Conservation (phyloP, 1,140 invertebrate genomes). For the Camponotus pennsylvanicus region DNA sequence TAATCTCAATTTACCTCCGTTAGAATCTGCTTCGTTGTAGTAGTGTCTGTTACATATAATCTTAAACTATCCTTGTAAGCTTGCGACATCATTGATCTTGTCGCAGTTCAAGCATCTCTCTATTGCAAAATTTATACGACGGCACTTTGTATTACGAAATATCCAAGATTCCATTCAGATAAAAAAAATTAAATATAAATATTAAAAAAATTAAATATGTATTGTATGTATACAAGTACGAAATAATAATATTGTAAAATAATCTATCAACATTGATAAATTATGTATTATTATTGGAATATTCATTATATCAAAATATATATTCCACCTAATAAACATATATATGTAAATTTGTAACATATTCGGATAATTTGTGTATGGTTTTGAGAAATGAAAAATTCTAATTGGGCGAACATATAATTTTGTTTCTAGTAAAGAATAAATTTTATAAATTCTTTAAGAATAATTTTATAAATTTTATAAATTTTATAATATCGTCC, state of each 20-base stretch:
- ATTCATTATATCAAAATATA: slow-evolving; percentile 6
- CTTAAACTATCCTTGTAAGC: not conserved
- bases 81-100: slow-evolving; percentile 1
- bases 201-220: not conserved
- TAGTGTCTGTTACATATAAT: not conserved
- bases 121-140: slow-evolving; percentile 10
- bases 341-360: not conserved
- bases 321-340: not conserved
- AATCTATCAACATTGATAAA: slow-evolving; percentile 15
- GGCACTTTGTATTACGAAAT: not conserved
- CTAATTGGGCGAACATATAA: not conserved
- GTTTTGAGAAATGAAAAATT: not conserved
- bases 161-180: not conserved
- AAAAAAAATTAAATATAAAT: slow-evolving; percentile 21
- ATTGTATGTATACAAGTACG: too few species aligned
- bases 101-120: not conserved
- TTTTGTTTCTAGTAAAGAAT: not conserved
- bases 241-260: slow-evolving; percentile 24
- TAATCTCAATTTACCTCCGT: not conserved
- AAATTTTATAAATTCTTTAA: not conserved
- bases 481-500: not conserved
- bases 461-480: not conserved
- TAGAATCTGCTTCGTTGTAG: not conserved
- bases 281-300: slow-evolving; percentile 16
- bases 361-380: too few species aligned